phyloP scores from a whole-genome alignment of 2,113 vertebrate species.

The Rhynchopsitta pachyrhyncha region DNA sequence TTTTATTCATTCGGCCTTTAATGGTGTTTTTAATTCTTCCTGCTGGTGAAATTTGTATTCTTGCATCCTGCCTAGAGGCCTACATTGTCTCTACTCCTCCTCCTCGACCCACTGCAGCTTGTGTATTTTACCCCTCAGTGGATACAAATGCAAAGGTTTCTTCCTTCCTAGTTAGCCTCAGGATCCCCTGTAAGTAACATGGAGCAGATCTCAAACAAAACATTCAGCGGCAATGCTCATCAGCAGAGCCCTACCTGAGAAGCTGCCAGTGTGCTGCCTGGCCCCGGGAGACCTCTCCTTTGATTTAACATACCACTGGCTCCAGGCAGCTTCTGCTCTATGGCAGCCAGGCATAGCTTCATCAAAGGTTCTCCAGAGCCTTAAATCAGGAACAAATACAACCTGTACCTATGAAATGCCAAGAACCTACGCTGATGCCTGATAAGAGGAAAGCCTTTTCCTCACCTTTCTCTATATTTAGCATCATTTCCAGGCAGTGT shows the following conservation, averaged over 20 bases:
- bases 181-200: neutral
- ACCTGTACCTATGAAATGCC: neutral
- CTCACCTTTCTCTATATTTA: slow-evolving; percentile 44
- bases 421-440: slow-evolving; percentile 12
- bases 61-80: neutral
- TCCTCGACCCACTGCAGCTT: neutral
- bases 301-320: slow-evolving; percentile 4
- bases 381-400: slow-evolving; percentile 1
- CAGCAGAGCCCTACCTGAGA: slow-evolving; percentile 4
- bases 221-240: neutral
- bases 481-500: slow-evolving; percentile 27
- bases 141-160: neutral
- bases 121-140: neutral
- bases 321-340: slow-evolving; percentile 9
- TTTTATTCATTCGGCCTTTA: neutral
- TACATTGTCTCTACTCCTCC: neutral
- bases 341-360: slow-evolving; percentile 6
- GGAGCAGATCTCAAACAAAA: neutral
- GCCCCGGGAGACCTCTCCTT: neutral
- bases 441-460: slow-evolving; percentile 20
- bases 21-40: neutral
- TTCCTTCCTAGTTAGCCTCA: neutral
- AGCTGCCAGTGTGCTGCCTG: neutral
- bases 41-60: neutral
- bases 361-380: slow-evolving; percentile 27